Conservation (phyloP, 1,140 invertebrate genomes). For the Brachionus asplanchnoidis region DNA sequence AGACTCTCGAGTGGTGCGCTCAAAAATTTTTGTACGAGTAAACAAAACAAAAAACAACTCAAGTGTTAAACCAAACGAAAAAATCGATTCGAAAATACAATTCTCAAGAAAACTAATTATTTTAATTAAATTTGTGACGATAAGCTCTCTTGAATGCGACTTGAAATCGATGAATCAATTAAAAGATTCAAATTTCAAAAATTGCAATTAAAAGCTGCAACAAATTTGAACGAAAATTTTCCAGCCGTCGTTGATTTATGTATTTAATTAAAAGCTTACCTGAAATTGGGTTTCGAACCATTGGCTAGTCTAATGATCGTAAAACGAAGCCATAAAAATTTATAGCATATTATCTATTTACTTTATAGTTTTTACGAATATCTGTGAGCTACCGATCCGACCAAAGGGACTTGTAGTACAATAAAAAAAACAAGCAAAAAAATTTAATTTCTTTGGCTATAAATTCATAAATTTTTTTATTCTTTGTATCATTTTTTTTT, state of each 20-base stretch:
- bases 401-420: not conserved
- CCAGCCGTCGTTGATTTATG: not conserved
- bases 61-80: not conserved
- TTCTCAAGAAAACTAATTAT: constrained; percentile 4
- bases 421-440: not conserved
- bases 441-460: not conserved
- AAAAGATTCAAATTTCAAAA: not conserved
- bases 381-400: not conserved
- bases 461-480: not conserved
- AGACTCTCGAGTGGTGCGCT: not conserved
- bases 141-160: not conserved
- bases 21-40: not conserved
- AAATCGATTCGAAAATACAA: not conserved
- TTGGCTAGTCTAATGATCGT: not conserved
- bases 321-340: not conserved
- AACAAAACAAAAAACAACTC: not conserved
- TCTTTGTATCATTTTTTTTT: not conserved
- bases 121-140: not conserved
- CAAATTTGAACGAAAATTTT: not conserved
- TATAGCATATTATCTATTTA: not conserved
- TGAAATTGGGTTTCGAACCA: not conserved
- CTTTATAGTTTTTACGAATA: not conserved
- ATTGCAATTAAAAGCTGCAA: not conserved
- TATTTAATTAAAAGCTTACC: not conserved
- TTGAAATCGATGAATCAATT: constrained; percentile 2